Evolutionary conservation across 1,140 invertebrate genomes (phyloP).

Genomic region (Drosophila ercepeae): DNA sequence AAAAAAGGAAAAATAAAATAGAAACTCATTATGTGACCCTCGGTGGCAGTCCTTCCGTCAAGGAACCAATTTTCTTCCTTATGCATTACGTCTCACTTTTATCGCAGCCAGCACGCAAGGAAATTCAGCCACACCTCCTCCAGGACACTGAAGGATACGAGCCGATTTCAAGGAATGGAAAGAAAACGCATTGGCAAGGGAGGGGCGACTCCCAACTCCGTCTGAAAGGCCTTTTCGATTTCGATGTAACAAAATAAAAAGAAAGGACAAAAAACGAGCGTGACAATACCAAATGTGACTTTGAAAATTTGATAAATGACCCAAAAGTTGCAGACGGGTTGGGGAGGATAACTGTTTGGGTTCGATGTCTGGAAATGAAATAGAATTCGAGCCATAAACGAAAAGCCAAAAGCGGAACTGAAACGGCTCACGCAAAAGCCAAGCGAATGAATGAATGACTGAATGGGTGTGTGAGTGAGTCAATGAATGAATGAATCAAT

Average conservation of each 20-base stretch:
- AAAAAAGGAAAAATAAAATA: constrained; percentile 45
- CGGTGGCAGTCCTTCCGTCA: constrained; percentile 16
- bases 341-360: constrained; percentile 18
- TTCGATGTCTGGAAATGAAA: constrained; percentile 65
- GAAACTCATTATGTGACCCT: constrained; percentile 70
- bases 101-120: constrained; percentile 67
- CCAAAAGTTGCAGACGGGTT: constrained; percentile 52
- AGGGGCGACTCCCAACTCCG: constrained; percentile 1
- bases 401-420: constrained; percentile 69
- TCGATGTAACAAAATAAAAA: constrained; percentile 28
- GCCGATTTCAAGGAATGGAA: constrained; percentile 12
- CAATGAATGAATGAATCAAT: constrained; percentile 34
- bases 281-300: constrained; percentile 81
- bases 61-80: constrained; percentile 34
- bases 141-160: background rate
- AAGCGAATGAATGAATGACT: constrained; percentile 47
- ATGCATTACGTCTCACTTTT: constrained; percentile 75
- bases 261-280: constrained; percentile 50
- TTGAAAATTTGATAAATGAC: constrained; percentile 82
- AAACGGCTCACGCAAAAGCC: constrained; percentile 51
- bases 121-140: constrained; percentile 20
- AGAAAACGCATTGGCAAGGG: constrained; percentile 2
- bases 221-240: constrained; percentile 64
- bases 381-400: constrained; percentile 51
- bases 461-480: constrained; percentile 39